These are phyloP conservation scores for Oasisia sp. DNA, from an alignment of 2,888 invertebrate genomes.

Conservation along the genomic window DNA sequence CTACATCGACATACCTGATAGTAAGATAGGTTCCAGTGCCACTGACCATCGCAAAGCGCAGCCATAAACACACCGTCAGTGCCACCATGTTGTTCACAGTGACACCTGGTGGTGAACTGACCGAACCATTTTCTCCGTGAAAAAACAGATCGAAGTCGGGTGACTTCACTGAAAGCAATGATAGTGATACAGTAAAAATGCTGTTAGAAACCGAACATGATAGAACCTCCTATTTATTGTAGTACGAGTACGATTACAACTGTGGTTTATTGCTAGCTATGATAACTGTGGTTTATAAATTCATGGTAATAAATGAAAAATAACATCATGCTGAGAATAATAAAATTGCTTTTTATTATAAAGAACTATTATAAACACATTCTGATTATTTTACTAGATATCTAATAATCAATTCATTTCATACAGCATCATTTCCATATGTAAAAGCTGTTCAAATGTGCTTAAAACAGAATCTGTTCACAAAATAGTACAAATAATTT, in stretches of 20 bases:
- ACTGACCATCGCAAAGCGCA: slow-evolving; percentile 39
- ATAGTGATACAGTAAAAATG: neutral
- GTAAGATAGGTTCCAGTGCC: slow-evolving; percentile 20
- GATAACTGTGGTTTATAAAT: neutral
- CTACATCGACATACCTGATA: neutral
- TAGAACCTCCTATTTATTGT: neutral
- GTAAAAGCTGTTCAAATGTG: too few relatives aligned
- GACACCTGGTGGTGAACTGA: slow-evolving; percentile 3
- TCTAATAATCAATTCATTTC: too few relatives aligned
- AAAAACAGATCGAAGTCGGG: slow-evolving; percentile 49
- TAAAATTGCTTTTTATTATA: neutral
- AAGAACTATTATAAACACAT: neutral
- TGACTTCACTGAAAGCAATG: neutral
- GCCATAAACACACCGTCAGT: slow-evolving; percentile 51
- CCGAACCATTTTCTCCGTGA: slow-evolving; percentile 35
- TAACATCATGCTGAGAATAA: neutral
- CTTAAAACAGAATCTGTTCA: too few relatives aligned
- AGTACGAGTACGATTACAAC: neutral
- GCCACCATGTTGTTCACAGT: slow-evolving; percentile 25
- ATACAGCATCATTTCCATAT: too few relatives aligned
- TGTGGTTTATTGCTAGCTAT: neutral
- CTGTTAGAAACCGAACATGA: neutral
- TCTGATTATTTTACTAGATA: neutral
- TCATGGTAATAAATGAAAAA: neutral
- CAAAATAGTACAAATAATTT: too few relatives aligned